Evolutionary conservation across 2,888 invertebrate genomes (phyloP), one percentile per base, ranked within the genome.

Genomic region (Drosophila hamatofila): DNA sequence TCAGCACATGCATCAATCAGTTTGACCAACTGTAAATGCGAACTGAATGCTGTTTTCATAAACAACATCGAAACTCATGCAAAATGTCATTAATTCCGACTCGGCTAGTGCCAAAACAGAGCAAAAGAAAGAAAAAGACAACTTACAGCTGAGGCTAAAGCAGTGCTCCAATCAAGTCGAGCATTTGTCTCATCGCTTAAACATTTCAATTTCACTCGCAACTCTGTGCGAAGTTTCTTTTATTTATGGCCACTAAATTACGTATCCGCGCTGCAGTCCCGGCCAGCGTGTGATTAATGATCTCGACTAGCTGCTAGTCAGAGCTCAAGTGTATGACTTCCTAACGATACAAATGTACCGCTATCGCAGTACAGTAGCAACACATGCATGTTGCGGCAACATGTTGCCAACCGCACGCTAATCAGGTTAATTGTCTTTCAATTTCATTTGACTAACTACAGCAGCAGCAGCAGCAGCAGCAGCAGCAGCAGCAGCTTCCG

Each of bases 351-450:
- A 71, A 83, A 79, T 83, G 74, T 85, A 80, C 78, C 83, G 86
- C 83, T 88, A 83, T 80, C 71, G 64, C 57, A 70, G 72, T 68
- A 75, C 78, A 62, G 78, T 80, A 78, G 78, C 78, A 61, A 57
- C 64, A 62, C 33, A 71, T 42, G 49, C 68, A 72, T 74, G 85
- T 84, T 72, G 77, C 84, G 42, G 85, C 82, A 77, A 75, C 79
- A 80, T 80, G 80, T 72, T 72, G 79, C 88, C 33, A 23, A 64
- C 72, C 75, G 75, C 77, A 87, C 66, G 74, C 78, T 88, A 85
- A 89, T 85, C 85, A 89, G 85, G 85, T 84, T 89, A 89, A 85
- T 85, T 85, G 89, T 87, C 89, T 87, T 74, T 85, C 85, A 87
- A 85, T 85, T 85, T 87, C 71, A 80, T 79, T 80, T 76, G 78